Evolutionary conservation across 2,113 vertebrate genomes (phyloP).

Genomic region (Galemys pyrenaicus): DNA sequence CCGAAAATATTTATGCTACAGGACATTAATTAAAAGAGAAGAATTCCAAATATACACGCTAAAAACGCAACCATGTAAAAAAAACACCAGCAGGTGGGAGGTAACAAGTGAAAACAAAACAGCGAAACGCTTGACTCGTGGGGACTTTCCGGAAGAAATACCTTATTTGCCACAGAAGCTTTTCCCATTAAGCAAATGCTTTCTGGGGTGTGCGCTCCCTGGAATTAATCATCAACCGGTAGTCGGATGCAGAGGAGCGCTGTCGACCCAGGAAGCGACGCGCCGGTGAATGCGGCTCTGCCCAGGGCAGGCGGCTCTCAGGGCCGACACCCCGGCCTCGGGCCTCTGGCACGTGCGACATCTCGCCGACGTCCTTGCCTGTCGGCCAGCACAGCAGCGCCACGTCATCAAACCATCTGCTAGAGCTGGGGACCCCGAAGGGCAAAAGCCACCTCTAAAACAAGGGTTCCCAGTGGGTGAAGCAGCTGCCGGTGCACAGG

Average conservation of each 20-base stretch:
- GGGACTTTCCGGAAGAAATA: slow-evolving; percentile 38
- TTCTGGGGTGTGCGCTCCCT: background rate
- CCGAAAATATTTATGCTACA: slow-evolving; percentile 45
- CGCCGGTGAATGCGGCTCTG: too few relatives aligned
- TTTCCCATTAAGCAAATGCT: slow-evolving; percentile 17
- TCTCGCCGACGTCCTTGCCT: too few relatives aligned
- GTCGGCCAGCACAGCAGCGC: too few relatives aligned
- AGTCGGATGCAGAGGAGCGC: background rate
- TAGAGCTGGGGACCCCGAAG: too few relatives aligned
- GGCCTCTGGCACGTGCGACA: too few relatives aligned
- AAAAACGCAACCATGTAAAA: background rate
- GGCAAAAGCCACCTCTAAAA: background rate
- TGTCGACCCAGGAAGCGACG: background rate
- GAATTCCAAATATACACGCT: slow-evolving; percentile 16
- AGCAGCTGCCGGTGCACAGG: background rate
- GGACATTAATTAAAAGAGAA: slow-evolving; percentile 51
- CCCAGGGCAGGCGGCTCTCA: too few relatives aligned
- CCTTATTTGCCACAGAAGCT: background rate
- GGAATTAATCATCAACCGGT: background rate
- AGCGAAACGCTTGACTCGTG: background rate
- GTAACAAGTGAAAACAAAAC: slow-evolving; percentile 24
- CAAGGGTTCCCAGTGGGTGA: background rate
- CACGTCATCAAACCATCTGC: background rate
- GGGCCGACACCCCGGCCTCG: background rate
- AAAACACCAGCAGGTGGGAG: slow-evolving; percentile 34